Evolutionary conservation across 2,797 vertebrate species (phyloP).

Genomic region (Squalus acanthias): DNA sequence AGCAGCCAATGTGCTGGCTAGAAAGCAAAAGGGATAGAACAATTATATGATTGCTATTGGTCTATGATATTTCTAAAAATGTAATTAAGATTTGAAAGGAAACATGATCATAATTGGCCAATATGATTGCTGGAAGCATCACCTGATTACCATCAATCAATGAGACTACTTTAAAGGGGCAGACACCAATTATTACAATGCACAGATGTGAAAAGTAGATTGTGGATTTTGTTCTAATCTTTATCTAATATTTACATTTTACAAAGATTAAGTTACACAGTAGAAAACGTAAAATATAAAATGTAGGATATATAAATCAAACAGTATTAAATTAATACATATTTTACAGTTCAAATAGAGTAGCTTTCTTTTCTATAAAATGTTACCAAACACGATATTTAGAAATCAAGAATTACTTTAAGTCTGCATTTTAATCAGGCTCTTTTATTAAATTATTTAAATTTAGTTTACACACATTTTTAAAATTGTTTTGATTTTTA

Average conservation of each 20-base stretch:
- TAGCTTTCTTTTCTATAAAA: background rate
- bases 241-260: background rate
- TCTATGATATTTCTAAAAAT: background rate
- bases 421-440: background rate
- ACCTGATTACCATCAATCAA: background rate
- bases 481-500: background rate
- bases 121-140: background rate
- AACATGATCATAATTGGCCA: background rate
- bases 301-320: slow-evolving; percentile 4
- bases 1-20: background rate
- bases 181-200: background rate
- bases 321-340: background rate
- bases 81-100: background rate
- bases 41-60: background rate
- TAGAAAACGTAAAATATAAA: background rate
- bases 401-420: background rate
- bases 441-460: background rate
- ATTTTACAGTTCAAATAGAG: background rate
- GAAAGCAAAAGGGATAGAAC: background rate
- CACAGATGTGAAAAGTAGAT: background rate
- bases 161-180: background rate
- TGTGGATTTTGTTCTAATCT: background rate
- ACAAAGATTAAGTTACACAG: background rate
- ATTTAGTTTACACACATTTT: background rate
- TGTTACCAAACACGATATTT: background rate